Percentiles rank a stretch among this genome's conserved stretches.
Conservation (phyloP, 2,888 invertebrate species). For the Eudasyphora cyanicolor region DNA sequence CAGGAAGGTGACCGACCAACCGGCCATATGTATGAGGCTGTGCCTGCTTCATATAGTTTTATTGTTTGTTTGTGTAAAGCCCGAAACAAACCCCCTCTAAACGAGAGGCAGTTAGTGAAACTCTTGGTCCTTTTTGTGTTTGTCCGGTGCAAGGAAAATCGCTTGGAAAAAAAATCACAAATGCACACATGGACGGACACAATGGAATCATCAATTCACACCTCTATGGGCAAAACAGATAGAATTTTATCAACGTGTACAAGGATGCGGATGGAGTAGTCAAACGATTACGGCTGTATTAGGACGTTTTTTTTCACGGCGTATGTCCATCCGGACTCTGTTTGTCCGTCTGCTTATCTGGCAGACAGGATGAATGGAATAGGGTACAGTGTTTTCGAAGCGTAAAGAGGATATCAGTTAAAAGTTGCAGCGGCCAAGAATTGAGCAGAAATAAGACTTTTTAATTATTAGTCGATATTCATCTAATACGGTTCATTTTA, state of each 20-base stretch:
- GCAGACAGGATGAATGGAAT: no score
- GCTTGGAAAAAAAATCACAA: slow-evolving; percentile 35
- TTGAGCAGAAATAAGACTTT: no score
- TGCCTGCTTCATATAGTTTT: no score
- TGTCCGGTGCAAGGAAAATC: background rate
- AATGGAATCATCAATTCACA: slow-evolving; percentile 23
- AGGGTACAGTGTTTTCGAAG: no score
- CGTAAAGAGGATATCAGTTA: no score
- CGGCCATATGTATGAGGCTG: no score
- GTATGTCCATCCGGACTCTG: background rate
- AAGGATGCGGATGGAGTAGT: no score
- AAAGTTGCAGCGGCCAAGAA: no score
- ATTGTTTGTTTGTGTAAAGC: slow-evolving; percentile 48
- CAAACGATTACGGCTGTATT: slow-evolving; percentile 5
- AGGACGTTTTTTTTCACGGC: background rate
- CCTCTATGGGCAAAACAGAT: background rate
- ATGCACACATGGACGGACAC: background rate
- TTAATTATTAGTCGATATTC: no score
- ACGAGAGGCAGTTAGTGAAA: background rate
- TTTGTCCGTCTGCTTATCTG: background rate
- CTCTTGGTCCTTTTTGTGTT: no score
- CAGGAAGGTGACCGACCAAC: no score
- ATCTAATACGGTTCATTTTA: no score
- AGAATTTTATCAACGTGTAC: background rate
- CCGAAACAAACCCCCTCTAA: slow-evolving; percentile 39